Evolutionary conservation across 1,140 invertebrate genomes (phyloP).

Genomic region (Drosophila parabipectinata): DNA sequence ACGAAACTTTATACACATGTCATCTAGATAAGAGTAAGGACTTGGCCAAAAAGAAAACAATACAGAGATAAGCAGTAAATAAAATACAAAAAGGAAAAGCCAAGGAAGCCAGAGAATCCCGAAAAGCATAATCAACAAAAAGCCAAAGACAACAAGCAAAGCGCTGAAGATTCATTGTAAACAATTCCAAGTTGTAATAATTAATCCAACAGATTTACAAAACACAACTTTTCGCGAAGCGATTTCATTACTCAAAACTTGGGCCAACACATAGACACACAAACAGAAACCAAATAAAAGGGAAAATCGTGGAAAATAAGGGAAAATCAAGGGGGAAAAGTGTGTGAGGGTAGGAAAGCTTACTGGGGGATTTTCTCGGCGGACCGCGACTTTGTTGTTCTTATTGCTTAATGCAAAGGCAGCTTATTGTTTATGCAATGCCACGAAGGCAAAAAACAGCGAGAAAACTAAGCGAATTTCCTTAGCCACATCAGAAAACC

Average conservation of each 20-base stretch:
- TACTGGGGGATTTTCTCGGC: conserved; percentile 29
- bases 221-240: conserved; percentile 55
- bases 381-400: conserved; percentile 62
- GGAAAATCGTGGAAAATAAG: neutral
- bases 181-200: conserved; percentile 80
- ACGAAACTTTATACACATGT: conserved; percentile 40
- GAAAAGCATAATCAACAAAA: conserved; percentile 46
- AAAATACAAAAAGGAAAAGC: conserved; percentile 25
- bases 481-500: conserved; percentile 30
- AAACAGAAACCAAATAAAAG: neutral
- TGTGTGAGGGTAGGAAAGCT: neutral
- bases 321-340: neutral
- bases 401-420: conserved; percentile 51
- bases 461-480: conserved; percentile 27
- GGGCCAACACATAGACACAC: neutral
- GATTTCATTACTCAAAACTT: conserved; percentile 75
- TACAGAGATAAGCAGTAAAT: conserved; percentile 38
- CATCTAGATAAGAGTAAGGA: conserved; percentile 45
- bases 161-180: conserved; percentile 63
- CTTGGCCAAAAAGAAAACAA: conserved; percentile 13
- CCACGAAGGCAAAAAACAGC: conserved; percentile 62
- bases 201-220: conserved; percentile 79
- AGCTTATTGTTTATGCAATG: conserved; percentile 71
- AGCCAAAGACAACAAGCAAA: conserved; percentile 42
- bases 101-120: neutral